phyloP scores from a whole-genome alignment of 2,888 invertebrate species.

The Drosophila nr. medialis region DNA sequence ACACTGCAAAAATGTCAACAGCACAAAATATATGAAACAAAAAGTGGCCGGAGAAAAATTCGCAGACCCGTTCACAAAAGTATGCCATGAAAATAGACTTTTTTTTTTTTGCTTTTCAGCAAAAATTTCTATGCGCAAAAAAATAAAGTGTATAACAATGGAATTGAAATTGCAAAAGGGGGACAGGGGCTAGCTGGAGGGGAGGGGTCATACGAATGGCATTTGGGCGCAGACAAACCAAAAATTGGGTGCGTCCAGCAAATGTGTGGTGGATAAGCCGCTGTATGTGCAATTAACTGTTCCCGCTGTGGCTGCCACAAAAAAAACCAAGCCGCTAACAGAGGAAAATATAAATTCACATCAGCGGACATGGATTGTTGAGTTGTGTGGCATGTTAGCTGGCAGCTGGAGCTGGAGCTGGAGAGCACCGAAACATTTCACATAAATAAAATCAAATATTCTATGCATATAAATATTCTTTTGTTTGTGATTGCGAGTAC shows the following conservation, averaged over 20 bases:
- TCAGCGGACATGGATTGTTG: neutral
- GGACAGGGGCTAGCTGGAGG: neutral
- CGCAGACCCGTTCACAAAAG: conserved; percentile 33
- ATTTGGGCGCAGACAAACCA: conserved; percentile 19
- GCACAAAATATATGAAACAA: conserved; percentile 31
- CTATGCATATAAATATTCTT: conserved; percentile 10
- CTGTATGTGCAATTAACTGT: conserved; percentile 47
- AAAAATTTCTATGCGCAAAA: conserved; percentile 18
- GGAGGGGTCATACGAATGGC: conserved; percentile 30
- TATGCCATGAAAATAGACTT: conserved; percentile 50
- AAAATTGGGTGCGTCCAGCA: conserved; percentile 1
- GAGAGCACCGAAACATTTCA: neutral
- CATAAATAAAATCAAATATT: neutral
- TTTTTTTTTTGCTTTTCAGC: neutral
- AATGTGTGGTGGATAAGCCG: conserved; percentile 11
- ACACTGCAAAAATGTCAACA: conserved; percentile 41
- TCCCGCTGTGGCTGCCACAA: conserved; percentile 48
- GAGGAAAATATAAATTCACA: conserved; percentile 1
- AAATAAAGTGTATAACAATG: conserved; percentile 50
- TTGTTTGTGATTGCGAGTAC: conserved; percentile 24
- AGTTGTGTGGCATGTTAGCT: neutral
- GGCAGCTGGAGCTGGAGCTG: neutral
- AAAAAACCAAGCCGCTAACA: neutral
- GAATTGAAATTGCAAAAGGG: conserved; percentile 23
- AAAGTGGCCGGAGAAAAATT: conserved; percentile 30